A percentile compares a stretch with the other conserved stretches of the same genome.
These are phyloP conservation scores for Pangasianodon hypophthalmus DNA, from an alignment of 2,113 vertebrate species.

Conservation along the genomic window DNA sequence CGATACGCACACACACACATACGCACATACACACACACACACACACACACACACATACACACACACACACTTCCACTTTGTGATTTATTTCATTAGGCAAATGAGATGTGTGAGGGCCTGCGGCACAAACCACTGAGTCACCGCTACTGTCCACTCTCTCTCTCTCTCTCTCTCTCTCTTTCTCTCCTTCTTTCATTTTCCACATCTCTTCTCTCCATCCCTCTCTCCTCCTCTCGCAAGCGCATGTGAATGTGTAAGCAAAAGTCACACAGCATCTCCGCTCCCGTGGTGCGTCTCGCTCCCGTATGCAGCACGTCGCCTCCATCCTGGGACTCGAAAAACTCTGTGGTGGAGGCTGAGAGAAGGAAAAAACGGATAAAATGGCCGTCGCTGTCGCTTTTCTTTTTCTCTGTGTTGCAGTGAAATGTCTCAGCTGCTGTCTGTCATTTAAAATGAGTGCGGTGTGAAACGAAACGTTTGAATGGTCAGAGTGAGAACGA, in stretches of 20 bases:
- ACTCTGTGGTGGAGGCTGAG: neutral
- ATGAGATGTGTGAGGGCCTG: conserved; percentile 69
- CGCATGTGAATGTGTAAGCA: conserved; percentile 2
- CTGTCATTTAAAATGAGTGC: neutral
- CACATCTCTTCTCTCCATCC: neutral
- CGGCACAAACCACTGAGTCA: conserved; percentile 63
- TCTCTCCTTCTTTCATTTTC: neutral
- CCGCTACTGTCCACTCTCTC: conserved; percentile 53
- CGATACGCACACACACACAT: neutral
- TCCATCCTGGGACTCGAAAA: neutral
- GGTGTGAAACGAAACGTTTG: neutral
- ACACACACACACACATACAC: neutral
- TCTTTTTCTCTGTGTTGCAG: neutral
- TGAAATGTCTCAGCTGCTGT: neutral
- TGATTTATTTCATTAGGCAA: conserved; percentile 79
- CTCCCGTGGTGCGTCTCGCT: neutral
- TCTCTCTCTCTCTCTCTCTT: neutral
- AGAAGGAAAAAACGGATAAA: neutral
- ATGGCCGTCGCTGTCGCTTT: neutral
- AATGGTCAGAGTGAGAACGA: neutral
- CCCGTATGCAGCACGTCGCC: neutral
- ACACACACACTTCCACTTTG: conserved; percentile 64
- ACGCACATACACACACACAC: neutral
- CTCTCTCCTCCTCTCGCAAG: neutral
- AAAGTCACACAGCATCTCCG: neutral